phyloP scores from a whole-genome alignment of 2,888 invertebrate species.

The Melolontha melolontha region DNA sequence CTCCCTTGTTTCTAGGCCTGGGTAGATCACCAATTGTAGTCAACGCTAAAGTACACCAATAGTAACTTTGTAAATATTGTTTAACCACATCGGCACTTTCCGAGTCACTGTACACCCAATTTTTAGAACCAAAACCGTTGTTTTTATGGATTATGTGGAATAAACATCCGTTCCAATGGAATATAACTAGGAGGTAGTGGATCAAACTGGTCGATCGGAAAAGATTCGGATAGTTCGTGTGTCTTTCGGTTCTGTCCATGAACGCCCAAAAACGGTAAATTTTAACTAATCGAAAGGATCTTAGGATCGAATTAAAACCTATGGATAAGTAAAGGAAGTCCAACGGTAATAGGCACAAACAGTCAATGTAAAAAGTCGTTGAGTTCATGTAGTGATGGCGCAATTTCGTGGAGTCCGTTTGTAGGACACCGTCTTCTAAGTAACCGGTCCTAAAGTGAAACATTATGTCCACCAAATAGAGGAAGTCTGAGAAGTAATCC shows the following conservation, averaged over 20 bases:
- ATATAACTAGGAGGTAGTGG: constrained; percentile 97
- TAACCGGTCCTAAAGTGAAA: constrained; percentile 98
- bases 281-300: constrained; percentile 96
- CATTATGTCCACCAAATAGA: constrained; percentile 95
- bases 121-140: constrained; percentile 93
- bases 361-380: constrained; percentile 95
- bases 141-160: constrained; percentile 97
- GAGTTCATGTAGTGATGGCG: constrained; percentile 98
- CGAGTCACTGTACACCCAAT: constrained; percentile 89
- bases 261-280: constrained; percentile 99
- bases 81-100: constrained; percentile 90
- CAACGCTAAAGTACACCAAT: constrained; percentile 97
- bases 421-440: constrained; percentile 96
- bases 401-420: constrained; percentile 93
- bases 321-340: constrained; percentile 98
- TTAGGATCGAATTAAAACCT: constrained; percentile 93
- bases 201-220: constrained; percentile 91
- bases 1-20: constrained; percentile 91
- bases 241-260: constrained; percentile 97
- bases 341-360: constrained; percentile 95
- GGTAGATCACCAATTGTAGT: constrained; percentile 96
- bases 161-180: constrained; percentile 99
- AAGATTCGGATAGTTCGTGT: constrained; percentile 98
- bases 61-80: constrained; percentile 97
- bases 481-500: constrained; percentile 96